Base-by-base conservation (phyloP, 1,140 invertebrate genomes). In the Pseudomyrmex cubaensis region DNA sequence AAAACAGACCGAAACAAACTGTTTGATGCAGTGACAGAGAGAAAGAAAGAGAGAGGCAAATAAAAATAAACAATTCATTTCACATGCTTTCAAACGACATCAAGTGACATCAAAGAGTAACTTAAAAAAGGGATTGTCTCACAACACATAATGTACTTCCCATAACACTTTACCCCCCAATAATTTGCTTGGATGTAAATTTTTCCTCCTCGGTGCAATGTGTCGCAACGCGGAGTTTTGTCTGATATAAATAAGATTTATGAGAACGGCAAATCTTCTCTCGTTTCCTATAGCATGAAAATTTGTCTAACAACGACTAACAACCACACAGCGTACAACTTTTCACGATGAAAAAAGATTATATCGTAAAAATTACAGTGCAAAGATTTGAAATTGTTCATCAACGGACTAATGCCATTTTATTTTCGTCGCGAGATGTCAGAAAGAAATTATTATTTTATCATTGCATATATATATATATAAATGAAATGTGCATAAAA, bases 151-250 rank as follows among this genome's bases (percentile, higher is more conserved):
- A 87, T 87, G 54, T 22, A 76, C 56, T 50, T 77, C 61, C 62
- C 5, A 15, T 52, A 9, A 48, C 83, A 69, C 75, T 84, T 87
- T 54, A 85, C 74, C 35, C 70, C 59, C 70, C 70, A 57, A 87
- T 87, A 85, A 88, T 83, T 73, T 35, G 59, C 46, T 80, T 80
- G 56, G 52, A 48, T 77, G 64, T 85, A 88, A 88, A 88, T 87
- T 73, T 83, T 76, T 76, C 56, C 22, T 70, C n/a, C 59, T 48
- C 15, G 12, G 17, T 9, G 48, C 22, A 15, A 84, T 10, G 54
- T n/a, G 12, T 15, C 20, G 48, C 74, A 4, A 52, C n/a, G 17
- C 15, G 48, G 8, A 69, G 50, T 85, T 46, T 57, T 12, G 57
- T 48, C 54, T 22, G 17, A 54, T 77, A 52, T 54, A 54, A 48